Percentiles rank a stretch among this genome's conserved stretches.
Conservation (phyloP, 1,140 invertebrate genomes). For the Anadara kagoshimensis region DNA sequence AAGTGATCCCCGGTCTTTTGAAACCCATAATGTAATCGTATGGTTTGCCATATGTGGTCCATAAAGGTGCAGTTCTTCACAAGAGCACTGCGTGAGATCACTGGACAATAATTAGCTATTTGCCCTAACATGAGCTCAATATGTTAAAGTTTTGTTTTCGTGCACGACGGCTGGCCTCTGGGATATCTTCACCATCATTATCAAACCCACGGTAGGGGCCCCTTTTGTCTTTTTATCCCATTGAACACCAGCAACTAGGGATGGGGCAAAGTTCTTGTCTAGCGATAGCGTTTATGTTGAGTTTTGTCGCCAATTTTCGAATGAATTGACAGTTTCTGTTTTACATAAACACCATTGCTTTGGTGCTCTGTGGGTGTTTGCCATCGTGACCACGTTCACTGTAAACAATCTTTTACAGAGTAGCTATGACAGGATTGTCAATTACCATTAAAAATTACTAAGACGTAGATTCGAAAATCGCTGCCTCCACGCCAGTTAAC, state of each 20-base stretch:
- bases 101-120: constrained; percentile 41
- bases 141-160: constrained; percentile 33
- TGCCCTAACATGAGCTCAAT: constrained; percentile 46
- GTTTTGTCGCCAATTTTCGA: constrained; percentile 34
- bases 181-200: constrained; percentile 24
- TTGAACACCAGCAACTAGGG: neutral
- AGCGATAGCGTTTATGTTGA: constrained; percentile 18
- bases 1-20: constrained; percentile 28
- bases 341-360: constrained; percentile 31
- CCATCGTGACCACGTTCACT: constrained; percentile 9
- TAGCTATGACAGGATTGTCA: neutral
- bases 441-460: no score
- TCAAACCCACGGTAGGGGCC: constrained; percentile 22
- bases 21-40: constrained; percentile 38
- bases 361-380: constrained; percentile 20
- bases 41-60: constrained; percentile 34
- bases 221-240: constrained; percentile 22
- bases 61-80: constrained; percentile 45
- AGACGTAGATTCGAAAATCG: neutral
- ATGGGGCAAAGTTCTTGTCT: constrained; percentile 15
- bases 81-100: constrained; percentile 39
- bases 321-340: constrained; percentile 33
- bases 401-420: neutral
- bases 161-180: constrained; percentile 13
- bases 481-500: constrained; percentile 11